phyloP scores from a whole-genome alignment of 2,113 vertebrate genomes.

The Dinomys branickii region DNA sequence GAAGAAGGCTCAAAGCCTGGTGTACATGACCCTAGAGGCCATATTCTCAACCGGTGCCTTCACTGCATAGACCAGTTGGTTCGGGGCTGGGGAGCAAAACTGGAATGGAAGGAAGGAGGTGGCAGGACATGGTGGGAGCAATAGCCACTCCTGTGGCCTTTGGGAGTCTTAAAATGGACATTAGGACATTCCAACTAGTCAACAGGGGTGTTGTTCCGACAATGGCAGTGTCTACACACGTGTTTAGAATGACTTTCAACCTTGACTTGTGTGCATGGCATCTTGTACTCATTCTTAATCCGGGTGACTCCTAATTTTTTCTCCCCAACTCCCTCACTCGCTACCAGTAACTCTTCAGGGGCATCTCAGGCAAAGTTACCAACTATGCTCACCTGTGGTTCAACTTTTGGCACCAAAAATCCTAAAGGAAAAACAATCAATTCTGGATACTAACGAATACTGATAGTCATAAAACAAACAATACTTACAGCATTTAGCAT shows the following conservation, averaged over 20 bases:
- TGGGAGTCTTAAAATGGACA: neutral
- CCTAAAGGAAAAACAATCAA: neutral
- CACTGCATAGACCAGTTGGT: neutral
- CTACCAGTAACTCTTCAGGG: neutral
- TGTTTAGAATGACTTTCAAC: neutral
- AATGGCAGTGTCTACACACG: neutral
- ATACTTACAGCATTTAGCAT: neutral
- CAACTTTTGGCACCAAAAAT: neutral
- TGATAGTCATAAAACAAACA: neutral
- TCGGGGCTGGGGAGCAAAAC: neutral
- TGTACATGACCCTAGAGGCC: neutral
- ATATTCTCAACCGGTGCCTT: neutral
- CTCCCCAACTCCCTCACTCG: neutral
- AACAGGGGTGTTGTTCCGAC: neutral
- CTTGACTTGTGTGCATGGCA: neutral
- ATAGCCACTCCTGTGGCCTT: neutral
- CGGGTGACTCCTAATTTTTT: neutral
- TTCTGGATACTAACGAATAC: constrained; percentile 10
- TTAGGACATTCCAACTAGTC: neutral
- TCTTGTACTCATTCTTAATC: neutral
- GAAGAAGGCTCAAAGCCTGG: neutral
- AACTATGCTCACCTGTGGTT: neutral
- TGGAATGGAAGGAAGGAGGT: no score
- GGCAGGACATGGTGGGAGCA: neutral
- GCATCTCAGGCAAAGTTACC: neutral